These are phyloP conservation scores for Pterostichus niger DNA, from an alignment of 2,888 invertebrate species.

Conservation along the genomic window DNA sequence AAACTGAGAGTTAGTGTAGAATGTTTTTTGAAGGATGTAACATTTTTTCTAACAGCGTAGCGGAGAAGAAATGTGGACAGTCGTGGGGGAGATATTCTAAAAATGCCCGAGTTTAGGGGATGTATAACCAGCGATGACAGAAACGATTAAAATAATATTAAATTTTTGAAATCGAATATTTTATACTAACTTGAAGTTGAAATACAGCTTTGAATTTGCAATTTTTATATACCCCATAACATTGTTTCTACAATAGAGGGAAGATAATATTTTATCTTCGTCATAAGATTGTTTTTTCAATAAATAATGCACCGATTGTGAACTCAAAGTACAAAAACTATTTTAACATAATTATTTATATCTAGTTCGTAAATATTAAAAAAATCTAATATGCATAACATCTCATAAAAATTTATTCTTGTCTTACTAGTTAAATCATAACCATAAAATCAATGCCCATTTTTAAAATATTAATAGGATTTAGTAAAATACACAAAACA, in stretches of 20 bases:
- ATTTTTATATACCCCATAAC: neutral
- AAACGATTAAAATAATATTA: constrained; percentile 67
- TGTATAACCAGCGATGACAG: constrained; percentile 63
- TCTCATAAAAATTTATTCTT: no score
- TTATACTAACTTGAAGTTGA: constrained; percentile 42
- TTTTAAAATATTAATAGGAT: no score
- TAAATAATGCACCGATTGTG: no score
- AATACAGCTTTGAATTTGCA: constrained; percentile 31
- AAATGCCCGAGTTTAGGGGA: constrained; percentile 63
- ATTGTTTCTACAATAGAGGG: no score
- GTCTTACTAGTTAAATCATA: no score
- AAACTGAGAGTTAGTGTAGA: neutral
- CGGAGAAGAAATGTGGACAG: constrained; percentile 55
- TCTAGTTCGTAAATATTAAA: no score
- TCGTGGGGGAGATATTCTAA: constrained; percentile 61
- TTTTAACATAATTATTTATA: no score
- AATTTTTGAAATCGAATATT: constrained; percentile 67
- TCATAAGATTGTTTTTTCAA: neutral
- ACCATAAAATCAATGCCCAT: no score
- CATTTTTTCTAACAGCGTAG: constrained; percentile 56
- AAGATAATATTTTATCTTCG: neutral
- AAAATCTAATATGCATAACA: no score
- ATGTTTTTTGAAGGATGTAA: constrained; percentile 7
- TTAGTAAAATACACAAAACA: no score
- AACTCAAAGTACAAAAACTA: no score